Evolutionary conservation across 2,113 vertebrate genomes (phyloP).

Genomic region (Grantiella picta): DNA sequence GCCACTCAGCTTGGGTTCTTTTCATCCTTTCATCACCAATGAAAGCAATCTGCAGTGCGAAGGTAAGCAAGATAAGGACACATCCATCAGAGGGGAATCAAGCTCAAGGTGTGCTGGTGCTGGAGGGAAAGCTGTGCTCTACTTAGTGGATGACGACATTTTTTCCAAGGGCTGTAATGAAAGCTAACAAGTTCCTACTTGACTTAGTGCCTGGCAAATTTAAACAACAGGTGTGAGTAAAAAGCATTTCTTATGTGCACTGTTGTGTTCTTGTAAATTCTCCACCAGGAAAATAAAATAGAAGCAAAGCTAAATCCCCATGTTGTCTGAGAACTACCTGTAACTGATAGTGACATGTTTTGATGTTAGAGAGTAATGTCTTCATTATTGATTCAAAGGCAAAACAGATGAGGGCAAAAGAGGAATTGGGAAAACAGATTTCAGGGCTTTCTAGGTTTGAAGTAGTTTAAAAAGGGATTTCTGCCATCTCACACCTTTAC

Average conservation of each 20-base stretch:
- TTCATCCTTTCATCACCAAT: not conserved
- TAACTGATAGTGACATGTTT: not conserved
- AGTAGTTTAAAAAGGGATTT: not conserved
- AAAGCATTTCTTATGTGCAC: not conserved
- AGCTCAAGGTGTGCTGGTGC: not conserved
- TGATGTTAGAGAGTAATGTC: not conserved
- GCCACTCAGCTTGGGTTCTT: not conserved
- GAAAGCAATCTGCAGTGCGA: not conserved
- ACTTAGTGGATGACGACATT: not conserved
- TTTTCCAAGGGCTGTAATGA: conserved; percentile 10
- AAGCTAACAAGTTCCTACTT: not conserved
- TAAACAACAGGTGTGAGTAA: not conserved
- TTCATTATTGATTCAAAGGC: not conserved
- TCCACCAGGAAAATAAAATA: not conserved
- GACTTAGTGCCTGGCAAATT: not conserved
- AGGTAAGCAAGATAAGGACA: not conserved
- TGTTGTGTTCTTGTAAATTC: not conserved
- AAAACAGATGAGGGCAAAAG: not conserved
- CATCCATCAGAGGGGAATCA: not conserved
- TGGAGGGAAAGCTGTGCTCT: not conserved
- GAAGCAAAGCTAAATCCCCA: not conserved
- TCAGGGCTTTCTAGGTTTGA: not conserved
- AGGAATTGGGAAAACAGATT: not conserved
- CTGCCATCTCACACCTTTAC: not conserved
- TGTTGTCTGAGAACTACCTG: not conserved